Conservation (phyloP, 2,888 invertebrate genomes). For the Sceliomorpha sp. region DNA sequence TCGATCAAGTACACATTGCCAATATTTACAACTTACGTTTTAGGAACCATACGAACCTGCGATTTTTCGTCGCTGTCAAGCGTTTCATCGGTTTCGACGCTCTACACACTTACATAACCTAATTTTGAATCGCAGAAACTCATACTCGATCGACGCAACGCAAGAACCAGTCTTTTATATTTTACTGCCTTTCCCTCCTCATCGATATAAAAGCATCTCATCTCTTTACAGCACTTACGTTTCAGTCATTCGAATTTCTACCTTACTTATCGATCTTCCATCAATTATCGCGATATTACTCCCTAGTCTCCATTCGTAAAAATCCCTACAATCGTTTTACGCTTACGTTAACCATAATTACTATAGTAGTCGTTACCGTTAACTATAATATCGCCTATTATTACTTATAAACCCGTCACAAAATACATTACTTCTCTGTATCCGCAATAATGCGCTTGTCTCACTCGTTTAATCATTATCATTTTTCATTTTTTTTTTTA, state of each 20-base stretch:
- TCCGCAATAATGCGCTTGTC: constrained; percentile 54
- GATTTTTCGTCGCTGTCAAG: constrained; percentile 35
- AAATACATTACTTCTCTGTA: constrained; percentile 75
- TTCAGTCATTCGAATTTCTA: constrained; percentile 43
- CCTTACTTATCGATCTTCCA: constrained; percentile 41
- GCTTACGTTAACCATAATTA: constrained; percentile 60
- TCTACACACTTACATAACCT: constrained; percentile 22
- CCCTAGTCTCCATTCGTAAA: constrained; percentile 27
- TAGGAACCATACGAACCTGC: constrained; percentile 55
- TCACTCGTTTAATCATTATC: constrained; percentile 50
- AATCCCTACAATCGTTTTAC: constrained; percentile 55
- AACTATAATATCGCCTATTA: constrained; percentile 68
- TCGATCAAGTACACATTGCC: constrained; percentile 43
- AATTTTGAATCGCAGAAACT: constrained; percentile 49
- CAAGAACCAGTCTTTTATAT: constrained; percentile 41
- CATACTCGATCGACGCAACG: constrained; percentile 49
- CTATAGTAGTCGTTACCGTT: constrained; percentile 59
- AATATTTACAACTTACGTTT: constrained; percentile 55
- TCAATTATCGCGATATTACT: constrained; percentile 24
- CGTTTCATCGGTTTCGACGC: constrained; percentile 5
- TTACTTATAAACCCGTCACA: constrained; percentile 78
- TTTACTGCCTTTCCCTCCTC: constrained; percentile 11
- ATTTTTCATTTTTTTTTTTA: constrained; percentile 39
- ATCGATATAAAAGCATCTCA: constrained; percentile 49
- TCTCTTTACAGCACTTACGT: constrained; percentile 44